A percentile compares a stretch with the other conserved stretches of the same genome.
These are phyloP conservation scores for Coremacera marginata DNA, from an alignment of 2,888 invertebrate species.

Conservation along the genomic window DNA sequence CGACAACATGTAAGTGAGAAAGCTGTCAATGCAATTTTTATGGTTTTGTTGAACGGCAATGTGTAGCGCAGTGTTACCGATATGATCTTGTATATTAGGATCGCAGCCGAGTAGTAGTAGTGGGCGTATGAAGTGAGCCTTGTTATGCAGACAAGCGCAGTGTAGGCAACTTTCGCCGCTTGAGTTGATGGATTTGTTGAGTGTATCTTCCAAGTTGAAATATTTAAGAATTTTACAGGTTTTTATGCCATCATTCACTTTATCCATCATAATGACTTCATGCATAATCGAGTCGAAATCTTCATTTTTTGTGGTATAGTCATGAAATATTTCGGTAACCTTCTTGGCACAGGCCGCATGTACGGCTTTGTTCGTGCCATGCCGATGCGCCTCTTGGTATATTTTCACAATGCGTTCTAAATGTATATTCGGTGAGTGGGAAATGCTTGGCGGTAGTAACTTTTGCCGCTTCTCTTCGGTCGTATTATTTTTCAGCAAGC, in stretches of 20 bases:
- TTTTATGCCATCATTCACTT: conserved; percentile 56
- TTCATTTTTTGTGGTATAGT: conserved; percentile 54
- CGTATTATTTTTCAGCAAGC: conserved; percentile 21
- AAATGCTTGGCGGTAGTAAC: conserved; percentile 21
- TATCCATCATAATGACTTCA: conserved; percentile 61
- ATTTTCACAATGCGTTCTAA: conserved; percentile 48
- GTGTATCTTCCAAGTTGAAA: conserved; percentile 64
- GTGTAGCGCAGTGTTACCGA: conserved; percentile 69
- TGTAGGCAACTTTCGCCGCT: conserved; percentile 72
- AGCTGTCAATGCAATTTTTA: conserved; percentile 58
- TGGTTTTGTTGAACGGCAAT: conserved; percentile 67
- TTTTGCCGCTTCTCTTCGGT: conserved; percentile 6
- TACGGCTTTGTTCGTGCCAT: conserved; percentile 3
- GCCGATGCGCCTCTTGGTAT: conserved; percentile 37
- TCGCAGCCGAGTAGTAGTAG: conserved; percentile 65
- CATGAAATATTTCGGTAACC: conserved; percentile 54
- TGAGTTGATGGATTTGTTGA: conserved; percentile 68
- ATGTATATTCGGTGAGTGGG: conserved; percentile 38
- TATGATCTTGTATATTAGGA: conserved; percentile 68
- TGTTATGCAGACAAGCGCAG: conserved; percentile 68
- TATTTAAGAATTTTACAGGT: conserved; percentile 62
- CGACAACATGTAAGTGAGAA: conserved; percentile 52
- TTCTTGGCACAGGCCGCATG: conserved; percentile 37
- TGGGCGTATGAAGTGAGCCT: conserved; percentile 61
- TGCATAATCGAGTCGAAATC: conserved; percentile 62